phyloP scores from a whole-genome alignment of 1,140 invertebrate genomes.

The Aphaenogaster ashmeadi region DNA sequence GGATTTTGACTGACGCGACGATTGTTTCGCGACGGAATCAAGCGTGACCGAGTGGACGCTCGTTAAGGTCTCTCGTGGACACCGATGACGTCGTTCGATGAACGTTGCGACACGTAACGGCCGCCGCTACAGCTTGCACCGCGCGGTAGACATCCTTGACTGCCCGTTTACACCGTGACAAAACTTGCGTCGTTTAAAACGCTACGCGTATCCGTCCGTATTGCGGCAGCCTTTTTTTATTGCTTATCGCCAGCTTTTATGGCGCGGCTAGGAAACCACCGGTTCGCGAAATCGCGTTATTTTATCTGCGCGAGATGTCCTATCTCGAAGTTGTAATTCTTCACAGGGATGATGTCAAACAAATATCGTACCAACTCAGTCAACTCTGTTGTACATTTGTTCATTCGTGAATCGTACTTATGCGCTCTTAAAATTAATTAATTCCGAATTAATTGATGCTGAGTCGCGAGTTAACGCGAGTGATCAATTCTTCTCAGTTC shows the following conservation, averaged over 20 bases:
- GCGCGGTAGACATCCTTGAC: constrained; percentile 81
- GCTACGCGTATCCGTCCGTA: constrained; percentile 31
- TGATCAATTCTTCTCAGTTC: not conserved
- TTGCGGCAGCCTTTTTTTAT: constrained; percentile 36
- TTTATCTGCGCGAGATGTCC: constrained; percentile 1
- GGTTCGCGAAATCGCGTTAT: constrained; percentile 28
- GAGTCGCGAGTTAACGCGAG: no score
- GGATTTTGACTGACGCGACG: constrained; percentile 20
- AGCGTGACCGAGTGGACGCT: constrained; percentile 72
- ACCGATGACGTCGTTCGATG: constrained; percentile 74
- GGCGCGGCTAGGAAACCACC: constrained; percentile 36
- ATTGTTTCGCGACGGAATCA: constrained; percentile 40
- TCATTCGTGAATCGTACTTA: not conserved
- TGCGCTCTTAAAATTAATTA: not conserved
- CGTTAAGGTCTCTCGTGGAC: constrained; percentile 80
- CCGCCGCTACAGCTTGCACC: constrained; percentile 66
- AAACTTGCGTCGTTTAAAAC: constrained; percentile 64
- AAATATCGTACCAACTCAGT: not conserved
- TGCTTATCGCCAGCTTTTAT: constrained; percentile 49
- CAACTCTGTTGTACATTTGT: not conserved
- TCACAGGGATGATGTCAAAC: not conserved
- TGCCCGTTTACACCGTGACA: constrained; percentile 67
- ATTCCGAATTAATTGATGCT: not conserved
- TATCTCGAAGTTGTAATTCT: not conserved
- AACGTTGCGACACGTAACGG: constrained; percentile 73